A percentile compares a stretch with the other conserved stretches of the same genome.
phyloP scores from a whole-genome alignment of 2,113 vertebrate genomes.

The Petaurus breviceps region DNA sequence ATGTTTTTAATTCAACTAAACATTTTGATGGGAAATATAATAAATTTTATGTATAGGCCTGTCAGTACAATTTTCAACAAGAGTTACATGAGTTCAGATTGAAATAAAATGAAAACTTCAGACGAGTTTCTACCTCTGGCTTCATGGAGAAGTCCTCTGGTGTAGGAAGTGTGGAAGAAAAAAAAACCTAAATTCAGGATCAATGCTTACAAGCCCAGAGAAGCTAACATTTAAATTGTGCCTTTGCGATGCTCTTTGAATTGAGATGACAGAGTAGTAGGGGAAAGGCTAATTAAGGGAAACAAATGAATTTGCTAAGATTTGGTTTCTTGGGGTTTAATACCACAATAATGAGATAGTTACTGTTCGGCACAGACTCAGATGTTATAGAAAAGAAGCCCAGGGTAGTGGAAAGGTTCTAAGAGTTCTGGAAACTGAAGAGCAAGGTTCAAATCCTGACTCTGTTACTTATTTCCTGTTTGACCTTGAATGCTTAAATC shows the following conservation, averaged over 20 bases:
- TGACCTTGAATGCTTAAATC: background rate
- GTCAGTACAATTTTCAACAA: slow-evolving; percentile 84
- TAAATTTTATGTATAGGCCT: slow-evolving; percentile 82
- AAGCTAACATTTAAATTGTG: slow-evolving; percentile 2
- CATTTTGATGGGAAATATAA: slow-evolving; percentile 86
- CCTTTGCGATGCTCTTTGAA: background rate
- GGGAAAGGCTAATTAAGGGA: background rate
- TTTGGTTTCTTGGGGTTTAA: background rate
- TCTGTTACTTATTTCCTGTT: background rate
- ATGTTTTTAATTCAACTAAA: slow-evolving; percentile 86
- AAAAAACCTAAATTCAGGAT: slow-evolving; percentile 53
- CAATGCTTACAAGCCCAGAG: slow-evolving; percentile 6
- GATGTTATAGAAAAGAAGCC: background rate
- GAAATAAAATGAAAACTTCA: slow-evolving; percentile 82
- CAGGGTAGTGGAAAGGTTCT: background rate
- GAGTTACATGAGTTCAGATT: slow-evolving; percentile 76
- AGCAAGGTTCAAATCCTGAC: background rate
- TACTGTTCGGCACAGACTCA: background rate
- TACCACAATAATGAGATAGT: background rate
- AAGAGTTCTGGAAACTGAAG: background rate
- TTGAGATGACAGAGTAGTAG: background rate
- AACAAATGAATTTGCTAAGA: slow-evolving; percentile 19
- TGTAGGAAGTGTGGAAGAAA: slow-evolving; percentile 36
- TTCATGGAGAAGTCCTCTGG: slow-evolving; percentile 69
- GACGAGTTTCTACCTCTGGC: slow-evolving; percentile 77